A percentile compares a stretch with the other conserved stretches of the same genome.
phyloP scores from a whole-genome alignment of 64 coral and sea anemone genomes.

The Orbicella faveolata region DNA sequence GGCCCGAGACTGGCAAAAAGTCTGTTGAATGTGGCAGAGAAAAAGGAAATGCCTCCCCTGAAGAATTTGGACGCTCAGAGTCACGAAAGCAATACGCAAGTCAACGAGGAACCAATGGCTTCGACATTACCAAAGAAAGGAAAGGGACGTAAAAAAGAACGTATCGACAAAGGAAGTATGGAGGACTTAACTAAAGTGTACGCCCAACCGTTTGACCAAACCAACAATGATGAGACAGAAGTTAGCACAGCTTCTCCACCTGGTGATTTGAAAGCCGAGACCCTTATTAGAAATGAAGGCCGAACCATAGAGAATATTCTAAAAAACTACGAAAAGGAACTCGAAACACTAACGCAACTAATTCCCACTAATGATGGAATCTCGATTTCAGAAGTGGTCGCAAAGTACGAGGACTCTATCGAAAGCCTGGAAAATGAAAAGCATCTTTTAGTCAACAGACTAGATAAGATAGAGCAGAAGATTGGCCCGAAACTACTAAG shows the following conservation, averaged over 20 bases:
- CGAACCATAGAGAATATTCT: not conserved
- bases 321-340: constrained; percentile 25
- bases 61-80: not conserved
- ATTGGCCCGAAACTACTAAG: constrained; percentile 43
- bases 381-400: not conserved
- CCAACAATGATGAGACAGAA: not conserved
- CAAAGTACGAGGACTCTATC: not conserved
- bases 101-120: not conserved
- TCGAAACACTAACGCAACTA: not conserved
- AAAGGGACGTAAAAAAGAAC: not conserved
- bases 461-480: constrained; percentile 25
- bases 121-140: not conserved
- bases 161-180: not conserved
- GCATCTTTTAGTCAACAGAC: not conserved
- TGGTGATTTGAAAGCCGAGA: not conserved
- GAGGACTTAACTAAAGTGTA: not conserved
- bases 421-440: constrained; percentile 1
- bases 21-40: not conserved
- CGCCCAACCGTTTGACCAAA: not conserved
- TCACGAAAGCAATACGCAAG: not conserved
- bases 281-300: constrained; percentile 5
- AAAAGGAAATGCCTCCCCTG: not conserved
- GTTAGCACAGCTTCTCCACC: too few relatives aligned
- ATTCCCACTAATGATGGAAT: not conserved
- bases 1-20: not conserved